These are phyloP conservation scores for Fulica atra DNA, from an alignment of 2,113 vertebrate species.

Conservation along the genomic window DNA sequence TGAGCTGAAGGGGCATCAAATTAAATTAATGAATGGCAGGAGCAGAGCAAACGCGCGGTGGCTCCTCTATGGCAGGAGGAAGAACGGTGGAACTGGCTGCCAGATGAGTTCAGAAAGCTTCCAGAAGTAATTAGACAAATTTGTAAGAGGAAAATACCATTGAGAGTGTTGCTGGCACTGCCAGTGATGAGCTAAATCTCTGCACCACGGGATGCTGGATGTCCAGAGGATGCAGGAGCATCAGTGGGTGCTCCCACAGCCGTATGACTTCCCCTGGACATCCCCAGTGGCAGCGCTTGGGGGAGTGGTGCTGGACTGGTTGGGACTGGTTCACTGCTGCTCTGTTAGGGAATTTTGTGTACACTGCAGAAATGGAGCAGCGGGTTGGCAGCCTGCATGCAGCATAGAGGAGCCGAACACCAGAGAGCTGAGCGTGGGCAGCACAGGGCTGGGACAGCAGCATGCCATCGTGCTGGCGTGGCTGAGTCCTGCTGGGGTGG, in stretches of 20 bases:
- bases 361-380: background rate
- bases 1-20: background rate
- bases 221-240: background rate
- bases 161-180: background rate
- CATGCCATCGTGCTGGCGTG: background rate
- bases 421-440: background rate
- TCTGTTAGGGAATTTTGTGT: rapidly evolving
- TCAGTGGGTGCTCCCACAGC: background rate
- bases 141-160: background rate
- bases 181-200: background rate
- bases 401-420: background rate
- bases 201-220: background rate
- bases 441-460: background rate
- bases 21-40: conserved; percentile 21
- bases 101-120: conserved; percentile 45
- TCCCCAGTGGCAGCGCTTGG: background rate
- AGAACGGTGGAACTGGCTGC: background rate
- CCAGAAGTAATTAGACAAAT: conserved; percentile 44
- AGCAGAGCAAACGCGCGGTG: background rate
- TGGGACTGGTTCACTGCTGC: background rate
- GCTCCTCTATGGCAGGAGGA: background rate
- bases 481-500: background rate
- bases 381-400: background rate
- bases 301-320: background rate
- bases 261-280: background rate